Base-by-base conservation (phyloP, 2,113 vertebrate species). In the Catharus minimus region DNA sequence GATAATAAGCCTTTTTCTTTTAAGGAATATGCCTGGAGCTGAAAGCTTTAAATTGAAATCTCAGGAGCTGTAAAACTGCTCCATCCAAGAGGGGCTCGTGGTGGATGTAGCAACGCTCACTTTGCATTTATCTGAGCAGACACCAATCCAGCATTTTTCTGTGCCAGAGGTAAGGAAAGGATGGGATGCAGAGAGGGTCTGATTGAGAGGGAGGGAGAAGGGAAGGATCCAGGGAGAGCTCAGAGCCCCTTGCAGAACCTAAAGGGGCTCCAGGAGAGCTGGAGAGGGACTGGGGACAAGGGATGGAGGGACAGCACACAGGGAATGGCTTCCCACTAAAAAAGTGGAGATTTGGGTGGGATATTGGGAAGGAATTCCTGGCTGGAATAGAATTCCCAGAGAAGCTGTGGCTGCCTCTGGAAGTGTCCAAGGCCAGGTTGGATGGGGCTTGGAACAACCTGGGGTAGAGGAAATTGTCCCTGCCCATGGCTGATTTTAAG, bases 371-470 rank as follows among this genome's bases (percentile, higher is more conserved):
- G n/a, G 11, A 53, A 74, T 60, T 69, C 0, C 0, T 61, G 0
- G 0, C 12, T 87, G 68, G 49, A 2, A 15, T 3, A 76, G 36
- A 6, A 0, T 33, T 0, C 39, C 26, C 58, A 73, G 38, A 80
- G 67, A 11, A 58, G 52, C 60, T 88, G 44, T 58, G n/a, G 53
- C 39, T 81, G 77, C 2, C 3, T 9, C 76, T 65, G 69, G 19
- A 58, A 73, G 13, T 46, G 52, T 10, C 38, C 67, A 28, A 33
- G 53, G 13, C 7, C 46, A 46, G 46, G 46, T 0, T 78, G 74
- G 47, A 62, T 0, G 20, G 8, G 26, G 14, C 1, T 44, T 58
- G 38, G 52, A 60, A 0, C 7, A 53, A 0, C 6, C 28, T 53
- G 46, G 53, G 19, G 1, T 0, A 11, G 27, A 21, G 38, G 20